A percentile compares a stretch with the other conserved stretches of the same genome.
These are phyloP conservation scores for Trissonchulus sp. DNA, from an alignment of 2,888 invertebrate species.

Conservation along the genomic window DNA sequence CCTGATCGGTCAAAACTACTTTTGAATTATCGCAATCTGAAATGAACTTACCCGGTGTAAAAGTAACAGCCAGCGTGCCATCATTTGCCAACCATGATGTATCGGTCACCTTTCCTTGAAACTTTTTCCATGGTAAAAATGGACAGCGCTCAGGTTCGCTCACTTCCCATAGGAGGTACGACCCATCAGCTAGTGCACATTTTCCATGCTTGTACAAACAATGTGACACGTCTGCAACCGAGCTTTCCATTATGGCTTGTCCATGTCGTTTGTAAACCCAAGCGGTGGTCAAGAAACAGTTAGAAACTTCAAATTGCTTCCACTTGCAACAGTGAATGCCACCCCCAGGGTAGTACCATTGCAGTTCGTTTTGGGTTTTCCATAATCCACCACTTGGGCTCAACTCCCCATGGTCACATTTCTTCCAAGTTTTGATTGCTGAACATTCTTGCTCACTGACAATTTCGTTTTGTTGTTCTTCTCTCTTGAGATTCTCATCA, in stretches of 20 bases:
- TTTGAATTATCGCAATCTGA: background rate
- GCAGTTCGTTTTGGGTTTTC: background rate
- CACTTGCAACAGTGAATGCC: slow-evolving; percentile 14
- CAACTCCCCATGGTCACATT: background rate
- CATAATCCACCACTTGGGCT: background rate
- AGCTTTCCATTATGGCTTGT: background rate
- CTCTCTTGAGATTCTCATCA: too few species aligned
- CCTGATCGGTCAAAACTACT: background rate
- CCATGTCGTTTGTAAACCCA: background rate
- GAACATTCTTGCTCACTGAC: background rate
- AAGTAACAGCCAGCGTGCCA: background rate
- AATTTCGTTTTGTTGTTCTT: background rate
- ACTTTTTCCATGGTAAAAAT: background rate
- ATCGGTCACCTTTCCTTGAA: background rate
- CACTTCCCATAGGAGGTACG: background rate
- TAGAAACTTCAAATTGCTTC: background rate
- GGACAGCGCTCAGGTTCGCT: background rate
- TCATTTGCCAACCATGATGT: slow-evolving; percentile 3
- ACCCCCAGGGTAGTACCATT: background rate
- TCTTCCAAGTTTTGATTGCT: background rate
- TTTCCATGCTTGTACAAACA: background rate
- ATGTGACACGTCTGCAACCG: background rate
- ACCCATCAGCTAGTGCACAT: background rate
- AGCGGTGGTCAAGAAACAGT: slow-evolving; percentile 14
- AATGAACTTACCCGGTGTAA: too few species aligned